Conservation (phyloP, 2,888 invertebrate species). For the Eristalis arbustorum region DNA sequence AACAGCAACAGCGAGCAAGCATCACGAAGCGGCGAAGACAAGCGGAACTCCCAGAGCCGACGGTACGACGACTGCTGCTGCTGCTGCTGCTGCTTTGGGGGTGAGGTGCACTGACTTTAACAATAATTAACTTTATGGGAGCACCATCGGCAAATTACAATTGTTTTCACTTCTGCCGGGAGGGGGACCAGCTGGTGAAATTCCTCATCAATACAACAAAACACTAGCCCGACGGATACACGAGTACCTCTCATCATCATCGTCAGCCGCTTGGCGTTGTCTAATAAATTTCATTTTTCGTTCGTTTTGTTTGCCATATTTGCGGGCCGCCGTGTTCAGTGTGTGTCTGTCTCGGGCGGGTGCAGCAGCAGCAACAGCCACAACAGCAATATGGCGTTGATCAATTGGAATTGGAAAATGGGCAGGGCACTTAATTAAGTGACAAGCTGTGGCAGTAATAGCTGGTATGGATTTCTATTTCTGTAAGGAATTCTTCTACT, state of each 20-base stretch:
- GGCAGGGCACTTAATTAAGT: slow-evolving; percentile 69
- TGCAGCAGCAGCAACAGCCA: background rate
- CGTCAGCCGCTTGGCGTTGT: background rate
- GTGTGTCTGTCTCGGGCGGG: too few relatives aligned
- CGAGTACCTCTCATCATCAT: slow-evolving; percentile 3
- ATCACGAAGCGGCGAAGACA: slow-evolving; percentile 58
- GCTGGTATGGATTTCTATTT: slow-evolving; percentile 35
- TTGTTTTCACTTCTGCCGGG: slow-evolving; percentile 32
- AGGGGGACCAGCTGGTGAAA: slow-evolving; percentile 32
- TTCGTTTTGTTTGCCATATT: slow-evolving; percentile 5
- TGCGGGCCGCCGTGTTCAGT: background rate
- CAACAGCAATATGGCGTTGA: slow-evolving; percentile 56
- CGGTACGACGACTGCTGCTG: background rate
- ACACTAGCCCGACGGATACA: background rate
- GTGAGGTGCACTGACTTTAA: slow-evolving; percentile 68
- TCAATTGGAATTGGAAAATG: slow-evolving; percentile 64
- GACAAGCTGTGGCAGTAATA: slow-evolving; percentile 56
- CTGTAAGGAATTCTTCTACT: slow-evolving; percentile 7
- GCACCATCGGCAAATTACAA: slow-evolving; percentile 65
- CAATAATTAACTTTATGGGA: slow-evolving; percentile 70
- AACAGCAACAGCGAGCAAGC: background rate
- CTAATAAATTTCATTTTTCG: background rate
- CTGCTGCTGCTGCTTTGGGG: slow-evolving; percentile 54
- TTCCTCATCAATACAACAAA: slow-evolving; percentile 41
- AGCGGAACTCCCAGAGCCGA: slow-evolving; percentile 39